These are phyloP conservation scores for Kryptopterus vitreolus DNA, from an alignment of 2,797 vertebrate species.

Conservation along the genomic window DNA sequence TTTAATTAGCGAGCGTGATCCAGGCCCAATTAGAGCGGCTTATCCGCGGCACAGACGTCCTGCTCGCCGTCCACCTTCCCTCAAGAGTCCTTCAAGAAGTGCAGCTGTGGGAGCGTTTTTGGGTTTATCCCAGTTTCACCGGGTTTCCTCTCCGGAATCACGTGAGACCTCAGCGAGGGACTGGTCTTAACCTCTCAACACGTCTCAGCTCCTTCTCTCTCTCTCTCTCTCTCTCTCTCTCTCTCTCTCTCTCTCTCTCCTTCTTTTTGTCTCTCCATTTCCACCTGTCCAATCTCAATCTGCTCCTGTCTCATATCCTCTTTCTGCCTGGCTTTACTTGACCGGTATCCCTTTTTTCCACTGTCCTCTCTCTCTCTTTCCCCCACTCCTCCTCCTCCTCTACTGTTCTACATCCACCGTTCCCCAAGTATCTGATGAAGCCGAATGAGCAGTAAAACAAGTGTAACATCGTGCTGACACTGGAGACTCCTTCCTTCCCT, in stretches of 20 bases:
- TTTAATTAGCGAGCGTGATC: constrained; percentile 49
- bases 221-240: background rate
- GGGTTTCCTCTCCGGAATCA: too few species aligned
- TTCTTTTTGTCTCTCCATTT: background rate
- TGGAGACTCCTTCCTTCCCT: background rate
- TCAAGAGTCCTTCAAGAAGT: constrained; percentile 10
- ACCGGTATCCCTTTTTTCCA: too few species aligned
- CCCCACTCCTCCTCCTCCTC: background rate
- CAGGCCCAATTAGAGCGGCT: constrained; percentile 50
- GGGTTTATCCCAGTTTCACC: background rate
- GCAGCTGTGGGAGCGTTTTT: background rate
- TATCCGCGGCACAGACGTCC: background rate
- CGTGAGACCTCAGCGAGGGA: too few species aligned
- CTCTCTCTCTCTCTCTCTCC: background rate
- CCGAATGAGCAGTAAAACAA: too few species aligned
- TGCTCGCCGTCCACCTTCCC: background rate
- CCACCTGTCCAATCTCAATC: too few species aligned
- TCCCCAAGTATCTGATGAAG: too few species aligned
- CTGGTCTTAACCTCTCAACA: too few species aligned
- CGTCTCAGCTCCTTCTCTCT: background rate
- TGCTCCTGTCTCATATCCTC: too few species aligned
- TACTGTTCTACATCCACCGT: background rate
- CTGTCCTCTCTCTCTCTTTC: background rate
- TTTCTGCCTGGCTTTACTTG: too few species aligned
- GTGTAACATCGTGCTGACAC: too few species aligned